Evolutionary conservation across 1,140 invertebrate species (phyloP).

Genomic region (Drosophila sechellia): DNA sequence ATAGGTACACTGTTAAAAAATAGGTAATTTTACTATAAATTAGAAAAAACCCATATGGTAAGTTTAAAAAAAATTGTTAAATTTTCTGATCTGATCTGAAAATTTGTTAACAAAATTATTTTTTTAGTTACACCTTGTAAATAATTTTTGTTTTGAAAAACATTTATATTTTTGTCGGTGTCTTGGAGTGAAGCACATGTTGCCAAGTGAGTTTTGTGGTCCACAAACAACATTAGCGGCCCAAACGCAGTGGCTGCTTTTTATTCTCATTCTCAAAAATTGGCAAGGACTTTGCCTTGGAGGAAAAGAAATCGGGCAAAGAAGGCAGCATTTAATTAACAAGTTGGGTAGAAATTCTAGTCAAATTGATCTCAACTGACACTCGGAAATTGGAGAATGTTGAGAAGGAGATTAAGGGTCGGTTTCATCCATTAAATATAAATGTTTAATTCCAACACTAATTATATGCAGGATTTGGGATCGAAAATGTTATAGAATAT

Average conservation of each 20-base stretch:
- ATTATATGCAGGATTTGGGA: too few species aligned
- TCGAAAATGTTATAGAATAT: too few species aligned
- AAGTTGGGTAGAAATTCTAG: constrained; percentile 33
- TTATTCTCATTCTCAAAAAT: background rate
- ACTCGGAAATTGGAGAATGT: constrained; percentile 18
- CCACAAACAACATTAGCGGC: constrained; percentile 57
- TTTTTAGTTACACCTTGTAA: too few species aligned
- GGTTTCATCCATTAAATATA: background rate
- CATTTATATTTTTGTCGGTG: background rate
- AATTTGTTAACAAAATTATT: too few species aligned
- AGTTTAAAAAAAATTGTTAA: too few species aligned
- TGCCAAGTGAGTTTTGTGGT: constrained; percentile 51
- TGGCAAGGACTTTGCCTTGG: constrained; percentile 31
- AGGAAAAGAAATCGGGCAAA: constrained; percentile 22
- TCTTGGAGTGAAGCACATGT: constrained; percentile 31
- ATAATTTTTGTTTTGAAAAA: background rate
- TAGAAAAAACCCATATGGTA: too few species aligned
- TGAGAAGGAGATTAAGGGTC: constrained; percentile 12
- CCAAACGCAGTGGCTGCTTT: constrained; percentile 22
- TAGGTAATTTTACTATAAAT: too few species aligned
- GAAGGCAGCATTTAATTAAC: constrained; percentile 62
- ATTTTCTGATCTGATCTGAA: too few species aligned
- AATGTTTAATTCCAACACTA: background rate
- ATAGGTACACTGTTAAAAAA: background rate
- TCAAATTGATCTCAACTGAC: constrained; percentile 23